A percentile compares a stretch with the other conserved stretches of the same genome.
These are phyloP conservation scores for Aelia acuminata DNA, from an alignment of 2,888 invertebrate species.

Conservation along the genomic window DNA sequence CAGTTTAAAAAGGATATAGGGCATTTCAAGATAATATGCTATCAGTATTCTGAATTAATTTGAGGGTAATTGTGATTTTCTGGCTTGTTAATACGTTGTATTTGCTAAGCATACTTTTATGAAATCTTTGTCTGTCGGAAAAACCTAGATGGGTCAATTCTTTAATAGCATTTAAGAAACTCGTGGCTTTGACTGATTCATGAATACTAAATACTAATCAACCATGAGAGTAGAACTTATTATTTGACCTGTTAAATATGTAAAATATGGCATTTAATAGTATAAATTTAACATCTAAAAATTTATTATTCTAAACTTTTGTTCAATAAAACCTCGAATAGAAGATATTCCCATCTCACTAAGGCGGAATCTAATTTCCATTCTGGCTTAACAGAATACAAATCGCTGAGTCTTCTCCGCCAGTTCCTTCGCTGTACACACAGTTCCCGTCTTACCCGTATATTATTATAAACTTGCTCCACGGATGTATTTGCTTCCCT, in stretches of 20 bases:
- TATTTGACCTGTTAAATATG: too few species aligned
- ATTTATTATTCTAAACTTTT: constrained; percentile 42
- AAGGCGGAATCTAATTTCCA: constrained; percentile 46
- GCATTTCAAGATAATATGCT: neutral
- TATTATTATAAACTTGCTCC: constrained; percentile 17
- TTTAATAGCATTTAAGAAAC: too few species aligned
- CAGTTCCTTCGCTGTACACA: neutral
- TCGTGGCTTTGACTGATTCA: too few species aligned
- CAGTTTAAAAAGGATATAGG: neutral
- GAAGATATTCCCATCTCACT: constrained; percentile 40
- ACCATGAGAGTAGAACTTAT: too few species aligned
- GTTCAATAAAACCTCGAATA: constrained; percentile 50
- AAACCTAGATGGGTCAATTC: too few species aligned
- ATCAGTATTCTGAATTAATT: neutral
- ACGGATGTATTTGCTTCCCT: neutral
- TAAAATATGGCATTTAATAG: neutral
- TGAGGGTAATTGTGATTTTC: neutral
- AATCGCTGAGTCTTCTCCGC: constrained; percentile 17
- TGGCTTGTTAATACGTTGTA: too few species aligned
- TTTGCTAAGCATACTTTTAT: too few species aligned
- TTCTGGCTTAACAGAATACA: constrained; percentile 47
- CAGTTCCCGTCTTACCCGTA: constrained; percentile 25
- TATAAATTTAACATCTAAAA: neutral
- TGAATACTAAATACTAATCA: too few species aligned
- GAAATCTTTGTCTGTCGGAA: too few species aligned